These are phyloP conservation scores for Matsumyia berberina DNA, from an alignment of 2,888 invertebrate species.

Conservation along the genomic window DNA sequence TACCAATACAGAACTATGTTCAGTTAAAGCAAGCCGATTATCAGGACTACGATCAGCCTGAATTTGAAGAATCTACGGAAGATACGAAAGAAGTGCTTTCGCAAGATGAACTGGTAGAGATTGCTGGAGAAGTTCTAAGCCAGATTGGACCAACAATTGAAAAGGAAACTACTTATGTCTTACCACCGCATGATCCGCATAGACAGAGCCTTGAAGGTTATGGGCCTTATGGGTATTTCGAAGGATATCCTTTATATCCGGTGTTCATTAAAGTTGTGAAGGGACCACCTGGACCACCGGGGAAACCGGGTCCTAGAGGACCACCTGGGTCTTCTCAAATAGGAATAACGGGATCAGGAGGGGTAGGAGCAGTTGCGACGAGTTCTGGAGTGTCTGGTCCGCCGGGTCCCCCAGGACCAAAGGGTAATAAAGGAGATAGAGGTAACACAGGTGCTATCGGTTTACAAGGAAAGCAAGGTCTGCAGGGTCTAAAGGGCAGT, in stretches of 20 bases:
- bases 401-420: slow-evolving; percentile 38
- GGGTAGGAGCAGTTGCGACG: no score
- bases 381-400: slow-evolving; percentile 38
- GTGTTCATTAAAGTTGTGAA: slow-evolving; percentile 39
- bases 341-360: no score
- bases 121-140: neutral
- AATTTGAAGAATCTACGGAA: neutral
- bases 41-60: no score
- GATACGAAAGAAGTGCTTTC: neutral
- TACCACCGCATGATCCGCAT: neutral
- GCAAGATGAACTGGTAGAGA: neutral
- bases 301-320: slow-evolving; percentile 46
- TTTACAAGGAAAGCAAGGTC: neutral
- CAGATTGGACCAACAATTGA: neutral
- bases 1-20: neutral
- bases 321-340: slow-evolving; percentile 49
- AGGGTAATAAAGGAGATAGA: slow-evolving; percentile 50
- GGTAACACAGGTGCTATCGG: slow-evolving; percentile 42
- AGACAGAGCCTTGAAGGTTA: neutral
- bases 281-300: slow-evolving; percentile 41
- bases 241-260: slow-evolving; percentile 25
- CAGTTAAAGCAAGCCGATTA: neutral
- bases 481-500: neutral
- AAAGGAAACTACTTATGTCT: neutral
- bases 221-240: slow-evolving; percentile 8